Conservation (phyloP, 1,140 invertebrate genomes). For the Camponotus pennsylvanicus region DNA sequence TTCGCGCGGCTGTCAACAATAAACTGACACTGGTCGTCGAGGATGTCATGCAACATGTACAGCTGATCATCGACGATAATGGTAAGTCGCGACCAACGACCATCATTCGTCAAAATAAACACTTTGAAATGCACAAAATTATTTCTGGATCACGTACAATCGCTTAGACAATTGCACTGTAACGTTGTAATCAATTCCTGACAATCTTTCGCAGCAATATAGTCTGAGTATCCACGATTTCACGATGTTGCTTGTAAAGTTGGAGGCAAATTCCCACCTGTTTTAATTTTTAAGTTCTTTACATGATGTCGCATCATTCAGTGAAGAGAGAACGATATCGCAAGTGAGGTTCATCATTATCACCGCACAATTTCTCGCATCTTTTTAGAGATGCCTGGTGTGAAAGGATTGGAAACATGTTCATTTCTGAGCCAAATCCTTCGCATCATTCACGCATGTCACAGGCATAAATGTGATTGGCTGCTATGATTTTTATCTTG, state of each 20-base stretch:
- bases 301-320: neutral
- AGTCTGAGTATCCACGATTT: neutral
- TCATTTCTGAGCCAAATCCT: constrained; percentile 74
- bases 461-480: neutral
- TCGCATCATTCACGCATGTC: constrained; percentile 42
- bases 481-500: neutral
- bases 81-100: constrained; percentile 71
- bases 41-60: constrained; percentile 79
- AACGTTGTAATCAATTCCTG: neutral
- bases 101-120: neutral
- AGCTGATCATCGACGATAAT: constrained; percentile 79
- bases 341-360: neutral
- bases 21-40: constrained; percentile 76
- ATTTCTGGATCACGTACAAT: neutral
- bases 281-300: neutral
- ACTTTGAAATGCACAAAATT: neutral
- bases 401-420: constrained; percentile 75
- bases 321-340: neutral
- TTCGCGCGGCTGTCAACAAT: constrained; percentile 79
- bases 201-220: too few relatives aligned
- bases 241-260: neutral
- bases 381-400: constrained; percentile 6
- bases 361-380: constrained; percentile 5
- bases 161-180: neutral
- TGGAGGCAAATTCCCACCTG: neutral